Evolutionary conservation across 2,113 vertebrate genomes (phyloP).

Genomic region (Maccullochella peelii): DNA sequence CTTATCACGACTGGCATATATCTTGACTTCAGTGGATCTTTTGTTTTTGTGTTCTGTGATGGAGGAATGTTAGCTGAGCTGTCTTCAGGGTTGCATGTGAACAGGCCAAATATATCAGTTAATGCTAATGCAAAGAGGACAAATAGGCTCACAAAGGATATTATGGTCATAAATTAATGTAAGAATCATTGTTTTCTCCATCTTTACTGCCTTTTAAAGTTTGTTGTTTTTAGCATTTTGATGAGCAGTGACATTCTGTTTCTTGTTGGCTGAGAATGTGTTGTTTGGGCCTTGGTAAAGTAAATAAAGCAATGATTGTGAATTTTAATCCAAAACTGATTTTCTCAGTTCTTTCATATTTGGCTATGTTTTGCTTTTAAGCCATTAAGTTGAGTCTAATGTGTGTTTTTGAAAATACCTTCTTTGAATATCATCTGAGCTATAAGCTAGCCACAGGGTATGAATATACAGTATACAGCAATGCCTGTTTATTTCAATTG

Average conservation of each 20-base stretch:
- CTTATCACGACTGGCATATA: conserved; percentile 50
- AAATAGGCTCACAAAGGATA: conserved; percentile 2
- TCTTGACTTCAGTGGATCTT: conserved; percentile 59
- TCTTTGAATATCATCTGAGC: not conserved
- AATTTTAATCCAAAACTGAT: conserved; percentile 16
- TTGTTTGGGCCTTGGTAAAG: not conserved
- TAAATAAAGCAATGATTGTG: conserved; percentile 3
- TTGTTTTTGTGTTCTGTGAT: conserved; percentile 54
- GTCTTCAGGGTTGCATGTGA: conserved; percentile 18
- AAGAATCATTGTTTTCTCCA: not conserved
- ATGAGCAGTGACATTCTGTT: conserved; percentile 8
- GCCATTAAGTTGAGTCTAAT: conserved; percentile 1
- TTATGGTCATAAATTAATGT: conserved; percentile 12
- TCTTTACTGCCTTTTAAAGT: conserved; percentile 6
- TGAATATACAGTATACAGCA: not conserved
- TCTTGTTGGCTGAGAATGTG: conserved; percentile 6
- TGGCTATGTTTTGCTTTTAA: not conserved
- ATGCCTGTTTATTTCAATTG: too few species aligned
- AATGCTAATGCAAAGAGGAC: conserved; percentile 30
- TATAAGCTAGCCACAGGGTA: conserved; percentile 9
- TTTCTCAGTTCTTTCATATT: conserved; percentile 10
- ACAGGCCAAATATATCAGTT: conserved; percentile 28
- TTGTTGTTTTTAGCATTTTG: not conserved
- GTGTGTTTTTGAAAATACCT: conserved; percentile 11
- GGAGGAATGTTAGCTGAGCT: conserved; percentile 40